These are phyloP conservation scores for Seira musarum DNA, from an alignment of 2,888 invertebrate species.

Conservation along the genomic window DNA sequence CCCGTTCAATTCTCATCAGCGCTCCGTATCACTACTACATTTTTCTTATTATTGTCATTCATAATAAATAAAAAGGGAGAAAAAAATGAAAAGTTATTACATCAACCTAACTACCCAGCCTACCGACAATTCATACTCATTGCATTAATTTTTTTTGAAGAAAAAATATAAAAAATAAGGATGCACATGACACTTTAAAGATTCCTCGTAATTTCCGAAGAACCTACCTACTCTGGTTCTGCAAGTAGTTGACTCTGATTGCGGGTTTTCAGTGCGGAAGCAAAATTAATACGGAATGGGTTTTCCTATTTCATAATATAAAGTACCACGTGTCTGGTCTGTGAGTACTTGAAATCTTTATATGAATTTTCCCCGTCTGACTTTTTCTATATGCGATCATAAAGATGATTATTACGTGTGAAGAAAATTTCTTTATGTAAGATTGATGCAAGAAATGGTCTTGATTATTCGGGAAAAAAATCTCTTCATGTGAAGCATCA, in stretches of 20 bases:
- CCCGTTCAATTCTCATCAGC: neutral
- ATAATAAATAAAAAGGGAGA: conserved; percentile 18
- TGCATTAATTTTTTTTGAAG: conserved; percentile 44
- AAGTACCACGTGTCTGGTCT: too few relatives aligned
- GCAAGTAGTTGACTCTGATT: too few relatives aligned
- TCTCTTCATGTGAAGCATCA: conserved; percentile 6
- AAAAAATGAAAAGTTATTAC: neutral
- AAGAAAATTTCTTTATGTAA: conserved; percentile 14
- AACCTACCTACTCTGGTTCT: too few relatives aligned
- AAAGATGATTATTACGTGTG: conserved; percentile 26
- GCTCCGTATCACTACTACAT: too few relatives aligned
- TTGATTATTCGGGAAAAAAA: conserved; percentile 39
- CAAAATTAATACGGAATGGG: neutral
- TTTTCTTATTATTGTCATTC: too few relatives aligned
- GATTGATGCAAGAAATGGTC: conserved; percentile 39
- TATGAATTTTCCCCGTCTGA: neutral
- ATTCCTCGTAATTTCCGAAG: conserved; percentile 48
- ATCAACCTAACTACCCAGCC: conserved; percentile 1
- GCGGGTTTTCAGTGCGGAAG: neutral
- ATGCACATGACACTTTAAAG: conserved; percentile 54
- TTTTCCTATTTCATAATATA: too few relatives aligned
- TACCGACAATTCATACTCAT: conserved; percentile 13
- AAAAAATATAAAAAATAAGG: conserved; percentile 32
- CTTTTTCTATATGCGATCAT: neutral
- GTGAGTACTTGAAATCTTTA: too few relatives aligned